Base-by-base conservation (phyloP, 2,888 invertebrate species). In the Allophyes oxyacanthae region DNA sequence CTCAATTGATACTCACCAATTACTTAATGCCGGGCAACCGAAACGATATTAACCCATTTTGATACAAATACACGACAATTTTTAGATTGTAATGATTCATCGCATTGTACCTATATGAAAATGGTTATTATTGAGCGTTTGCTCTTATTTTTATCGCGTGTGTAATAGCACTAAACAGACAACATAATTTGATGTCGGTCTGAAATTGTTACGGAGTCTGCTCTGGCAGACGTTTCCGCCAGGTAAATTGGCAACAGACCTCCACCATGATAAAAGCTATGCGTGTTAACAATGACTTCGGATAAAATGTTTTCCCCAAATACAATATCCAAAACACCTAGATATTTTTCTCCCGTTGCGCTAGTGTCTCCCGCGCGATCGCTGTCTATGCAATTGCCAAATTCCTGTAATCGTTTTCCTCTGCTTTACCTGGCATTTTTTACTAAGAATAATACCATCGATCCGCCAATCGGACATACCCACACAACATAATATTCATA, bases 1-100 rank as follows among this genome's bases (percentile, higher is more conserved):
- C 57, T 52, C 54, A 62, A 62, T 69, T 72, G 68, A 58, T 40
- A 44, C 34, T 5, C 46, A 61, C 32, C 63, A 72, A 54, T 74
- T 61, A 61, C 44, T 60, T 40, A 50, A 53, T 40, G 37, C 41
- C 14, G 34, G 25, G 13, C 44, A 45, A 51, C 43, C 46, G 56
- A 44, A 68, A 68, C 46, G 26, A 10, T 34, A 48, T 44, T 37
- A 55, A 60, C 43, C 36, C 48, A 55, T 73, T 69, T 64, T 58
- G 14, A 40, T 56, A 28, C 13, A 32, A 37, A 30, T 26, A 38
- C 25, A 38, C 14, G 7, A 53, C 43, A 51, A 52, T 51, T 53
- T 37, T 10, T 51, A 58, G 20, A 55, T 38, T 36, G 11, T 45
- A 55, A 41, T 50, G 28, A 63, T 34, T 15, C 40, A 41, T 56